A percentile compares a stretch with the other conserved stretches of the same genome.
Evolutionary conservation across 2,888 invertebrate species (phyloP).

Genomic region (Thymelicus lineola): DNA sequence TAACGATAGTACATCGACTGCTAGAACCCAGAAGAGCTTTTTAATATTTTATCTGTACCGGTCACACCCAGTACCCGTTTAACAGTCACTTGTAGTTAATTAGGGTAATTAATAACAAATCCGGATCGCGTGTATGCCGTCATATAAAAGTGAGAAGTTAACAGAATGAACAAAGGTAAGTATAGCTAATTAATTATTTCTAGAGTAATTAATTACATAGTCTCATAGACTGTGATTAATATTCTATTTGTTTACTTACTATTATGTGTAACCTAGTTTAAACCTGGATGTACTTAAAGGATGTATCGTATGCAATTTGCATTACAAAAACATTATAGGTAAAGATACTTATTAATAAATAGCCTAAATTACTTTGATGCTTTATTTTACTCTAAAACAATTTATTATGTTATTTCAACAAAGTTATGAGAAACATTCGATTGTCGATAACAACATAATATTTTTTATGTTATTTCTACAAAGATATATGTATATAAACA

Average conservation of each 20-base stretch:
- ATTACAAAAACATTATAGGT: no score
- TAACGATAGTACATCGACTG: no score
- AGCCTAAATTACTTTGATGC: no score
- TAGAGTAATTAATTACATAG: not conserved
- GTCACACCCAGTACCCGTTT: not conserved
- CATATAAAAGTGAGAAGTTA: conserved; percentile 21
- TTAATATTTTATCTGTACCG: not conserved
- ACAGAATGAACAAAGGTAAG: not conserved
- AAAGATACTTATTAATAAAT: no score
- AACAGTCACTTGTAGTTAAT: not conserved
- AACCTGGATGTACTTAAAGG: not conserved
- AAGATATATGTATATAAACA: no score
- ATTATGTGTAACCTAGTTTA: not conserved
- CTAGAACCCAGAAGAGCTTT: no score
- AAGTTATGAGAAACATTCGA: no score
- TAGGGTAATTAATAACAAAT: not conserved
- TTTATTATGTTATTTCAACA: no score
- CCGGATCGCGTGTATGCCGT: conserved; percentile 2
- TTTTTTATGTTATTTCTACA: no score
- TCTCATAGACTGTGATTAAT: not conserved
- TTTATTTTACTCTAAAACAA: no score
- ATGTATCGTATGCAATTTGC: no score
- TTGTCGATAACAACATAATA: no score
- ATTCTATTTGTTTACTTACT: not conserved
- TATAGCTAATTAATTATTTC: not conserved